Conservation (phyloP, 2,888 invertebrate genomes). For the Aporophyla lueneburgensis region DNA sequence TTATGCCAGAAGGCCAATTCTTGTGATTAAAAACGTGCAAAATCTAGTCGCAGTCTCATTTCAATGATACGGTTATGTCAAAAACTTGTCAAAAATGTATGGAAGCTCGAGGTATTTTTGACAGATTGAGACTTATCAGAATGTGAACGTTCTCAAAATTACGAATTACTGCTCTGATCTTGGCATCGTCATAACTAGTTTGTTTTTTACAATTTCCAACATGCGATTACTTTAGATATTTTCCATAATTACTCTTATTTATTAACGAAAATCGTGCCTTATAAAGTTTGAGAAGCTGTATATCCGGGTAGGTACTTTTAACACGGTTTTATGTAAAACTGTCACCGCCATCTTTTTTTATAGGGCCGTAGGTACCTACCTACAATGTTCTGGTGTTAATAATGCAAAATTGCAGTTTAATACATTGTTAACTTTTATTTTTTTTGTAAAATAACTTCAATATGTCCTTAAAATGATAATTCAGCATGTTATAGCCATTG, state of each 20-base stretch:
- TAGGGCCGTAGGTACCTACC: conserved; percentile 22
- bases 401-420: conserved; percentile 47
- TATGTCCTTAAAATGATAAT: conserved; percentile 24
- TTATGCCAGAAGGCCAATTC: too few species aligned
- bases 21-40: too few species aligned
- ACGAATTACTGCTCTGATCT: too few species aligned
- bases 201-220: neutral
- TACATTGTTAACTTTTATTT: conserved; percentile 15
- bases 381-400: conserved; percentile 28
- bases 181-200: neutral
- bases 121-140: too few species aligned
- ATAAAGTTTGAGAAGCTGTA: conserved; percentile 56
- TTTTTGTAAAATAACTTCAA: conserved; percentile 25
- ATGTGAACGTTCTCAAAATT: too few species aligned
- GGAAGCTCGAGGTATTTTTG: too few species aligned
- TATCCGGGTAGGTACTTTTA: conserved; percentile 56
- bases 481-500: neutral
- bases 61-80: too few species aligned
- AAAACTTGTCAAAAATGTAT: too few species aligned
- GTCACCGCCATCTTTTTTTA: conserved; percentile 37
- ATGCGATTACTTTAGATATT: neutral
- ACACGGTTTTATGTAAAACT: conserved; percentile 44
- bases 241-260: neutral
- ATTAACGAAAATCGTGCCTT: neutral
- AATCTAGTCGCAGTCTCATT: too few species aligned